A percentile compares a stretch with the other conserved stretches of the same genome.
Conservation (phyloP, 2,888 invertebrate species). For the Drosophila nigritarsus region DNA sequence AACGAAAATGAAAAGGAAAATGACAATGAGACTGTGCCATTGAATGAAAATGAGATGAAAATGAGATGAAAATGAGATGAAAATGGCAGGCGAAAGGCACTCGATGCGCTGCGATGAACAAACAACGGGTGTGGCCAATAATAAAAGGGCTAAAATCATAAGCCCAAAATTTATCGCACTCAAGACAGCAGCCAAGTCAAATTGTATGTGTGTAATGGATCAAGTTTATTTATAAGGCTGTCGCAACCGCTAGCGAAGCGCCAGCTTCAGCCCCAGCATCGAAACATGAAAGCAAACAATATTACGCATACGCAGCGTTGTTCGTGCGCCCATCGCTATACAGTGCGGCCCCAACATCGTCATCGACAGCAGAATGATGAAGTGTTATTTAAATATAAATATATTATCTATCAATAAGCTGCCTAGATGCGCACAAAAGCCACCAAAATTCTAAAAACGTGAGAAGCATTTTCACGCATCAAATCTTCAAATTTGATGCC, state of each 20-base stretch:
- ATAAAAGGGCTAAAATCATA: conserved; percentile 75
- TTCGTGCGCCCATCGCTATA: conserved; percentile 12
- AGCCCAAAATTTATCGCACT: conserved; percentile 77
- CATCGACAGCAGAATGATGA: conserved; percentile 67
- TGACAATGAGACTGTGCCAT: conserved; percentile 33
- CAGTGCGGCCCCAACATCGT: conserved; percentile 8
- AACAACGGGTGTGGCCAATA: conserved; percentile 42
- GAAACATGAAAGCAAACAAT: conserved; percentile 71
- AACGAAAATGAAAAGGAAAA: conserved; percentile 33
- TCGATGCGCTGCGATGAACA: conserved; percentile 1
- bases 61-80: conserved; percentile 49
- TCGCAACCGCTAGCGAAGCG: conserved; percentile 13
- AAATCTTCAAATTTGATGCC: conserved; percentile 75
- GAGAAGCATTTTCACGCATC: conserved; percentile 72
- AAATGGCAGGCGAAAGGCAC: conserved; percentile 31
- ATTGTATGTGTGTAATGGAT: conserved; percentile 72
- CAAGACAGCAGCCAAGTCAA: conserved; percentile 58
- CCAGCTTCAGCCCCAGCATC: not conserved
- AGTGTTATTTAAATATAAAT: conserved; percentile 80
- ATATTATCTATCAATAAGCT: conserved; percentile 78
- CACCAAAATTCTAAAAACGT: conserved; percentile 56
- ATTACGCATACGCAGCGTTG: conserved; percentile 73
- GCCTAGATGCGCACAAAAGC: conserved; percentile 45
- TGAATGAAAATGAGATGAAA: conserved; percentile 45
- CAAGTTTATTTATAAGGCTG: conserved; percentile 77